phyloP scores from a whole-genome alignment of 2,797 vertebrate species.

The Morus bassanus region DNA sequence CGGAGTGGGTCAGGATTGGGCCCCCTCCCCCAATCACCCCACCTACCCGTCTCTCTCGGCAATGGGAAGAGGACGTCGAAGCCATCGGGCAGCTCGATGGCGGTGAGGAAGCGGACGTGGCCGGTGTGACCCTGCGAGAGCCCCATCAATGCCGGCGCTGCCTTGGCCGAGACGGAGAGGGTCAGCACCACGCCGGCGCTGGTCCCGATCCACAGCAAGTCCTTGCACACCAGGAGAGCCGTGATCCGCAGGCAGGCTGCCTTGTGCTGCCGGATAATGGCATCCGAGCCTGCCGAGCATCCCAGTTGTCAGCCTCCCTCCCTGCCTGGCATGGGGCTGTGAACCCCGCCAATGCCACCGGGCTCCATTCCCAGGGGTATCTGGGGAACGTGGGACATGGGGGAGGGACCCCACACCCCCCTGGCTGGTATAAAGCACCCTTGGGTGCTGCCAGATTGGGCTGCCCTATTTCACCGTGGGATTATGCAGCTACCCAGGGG shows the following conservation, averaged over 20 bases:
- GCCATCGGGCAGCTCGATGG: conserved; percentile 91
- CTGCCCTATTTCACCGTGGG: neutral
- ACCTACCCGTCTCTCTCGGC: conserved; percentile 76
- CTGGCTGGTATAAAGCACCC: neutral
- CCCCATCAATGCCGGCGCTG: conserved; percentile 83
- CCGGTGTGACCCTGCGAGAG: conserved; percentile 96
- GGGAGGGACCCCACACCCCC: neutral
- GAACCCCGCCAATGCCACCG: rapidly evolving
- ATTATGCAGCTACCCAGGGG: neutral
- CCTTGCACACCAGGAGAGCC: conserved; percentile 91
- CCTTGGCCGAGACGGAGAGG: conserved; percentile 80
- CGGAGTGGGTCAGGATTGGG: rapidly evolving
- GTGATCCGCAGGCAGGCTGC: conserved; percentile 97
- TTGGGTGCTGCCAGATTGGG: neutral
- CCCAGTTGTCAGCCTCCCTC: rapidly evolving
- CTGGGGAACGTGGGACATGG: rapidly evolving
- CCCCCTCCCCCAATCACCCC: rapidly evolving
- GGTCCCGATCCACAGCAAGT: conserved; percentile 96
- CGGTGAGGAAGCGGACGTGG: conserved; percentile 96
- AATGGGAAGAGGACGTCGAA: conserved; percentile 85
- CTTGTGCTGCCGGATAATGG: conserved; percentile 98
- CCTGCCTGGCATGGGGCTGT: rapidly evolving
- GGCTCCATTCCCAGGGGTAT: rapidly evolving
- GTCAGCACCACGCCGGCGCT: conserved; percentile 96
- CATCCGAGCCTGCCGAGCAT: conserved; percentile 85